phyloP scores from a whole-genome alignment of 2,113 vertebrate species.

The Danionella cerebrum region DNA sequence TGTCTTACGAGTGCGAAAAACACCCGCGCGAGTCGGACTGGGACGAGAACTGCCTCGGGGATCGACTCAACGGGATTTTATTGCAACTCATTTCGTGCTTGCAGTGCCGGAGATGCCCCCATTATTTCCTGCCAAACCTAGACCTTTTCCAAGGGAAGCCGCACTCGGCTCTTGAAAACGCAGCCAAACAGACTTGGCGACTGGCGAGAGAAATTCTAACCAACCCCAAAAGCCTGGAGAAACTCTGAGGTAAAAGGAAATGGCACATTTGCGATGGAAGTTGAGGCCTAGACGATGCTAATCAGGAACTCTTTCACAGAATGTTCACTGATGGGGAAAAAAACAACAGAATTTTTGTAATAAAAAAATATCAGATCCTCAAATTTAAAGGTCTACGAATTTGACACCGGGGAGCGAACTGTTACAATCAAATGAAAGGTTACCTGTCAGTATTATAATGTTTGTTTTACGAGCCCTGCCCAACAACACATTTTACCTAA shows the following conservation, averaged over 20 bases:
- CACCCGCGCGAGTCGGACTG: conserved; percentile 96
- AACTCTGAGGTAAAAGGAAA: conserved; percentile 80
- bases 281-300: conserved; percentile 44
- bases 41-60: conserved; percentile 96
- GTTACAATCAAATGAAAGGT: conserved; percentile 42
- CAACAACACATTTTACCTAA: conserved; percentile 42
- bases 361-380: conserved; percentile 41
- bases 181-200: conserved; percentile 98
- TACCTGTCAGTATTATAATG: conserved; percentile 37
- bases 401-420: conserved; percentile 38
- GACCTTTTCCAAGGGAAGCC: conserved; percentile 98
- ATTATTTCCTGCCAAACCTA: conserved; percentile 95
- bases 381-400: conserved; percentile 32
- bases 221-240: conserved; percentile 99
- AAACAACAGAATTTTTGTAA: conserved; percentile 42
- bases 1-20: conserved; percentile 98
- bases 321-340: conserved; percentile 42
- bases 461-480: conserved; percentile 36
- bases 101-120: conserved; percentile 94
- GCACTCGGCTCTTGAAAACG: conserved; percentile 92
- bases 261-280: conserved; percentile 11
- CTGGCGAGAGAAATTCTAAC: conserved; percentile 96
- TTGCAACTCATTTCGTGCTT: conserved; percentile 98
- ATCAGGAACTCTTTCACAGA: conserved; percentile 47
- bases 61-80: conserved; percentile 93